phyloP scores from a whole-genome alignment of 2,797 vertebrate genomes.

The Pipistrellus nathusii region DNA sequence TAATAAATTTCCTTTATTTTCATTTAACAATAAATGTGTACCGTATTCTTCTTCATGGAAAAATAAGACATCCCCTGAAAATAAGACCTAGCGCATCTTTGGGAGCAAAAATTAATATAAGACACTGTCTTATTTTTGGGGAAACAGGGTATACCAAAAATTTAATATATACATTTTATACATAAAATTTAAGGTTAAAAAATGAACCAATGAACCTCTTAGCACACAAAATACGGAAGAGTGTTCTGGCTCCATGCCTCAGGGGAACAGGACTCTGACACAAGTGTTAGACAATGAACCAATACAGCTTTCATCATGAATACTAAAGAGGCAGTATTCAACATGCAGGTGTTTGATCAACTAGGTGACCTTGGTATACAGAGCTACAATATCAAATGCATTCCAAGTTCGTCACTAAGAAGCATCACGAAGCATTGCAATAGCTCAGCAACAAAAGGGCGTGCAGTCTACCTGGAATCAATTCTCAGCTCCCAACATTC shows the following conservation, averaged over 20 bases:
- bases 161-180: neutral
- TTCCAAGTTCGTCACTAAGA: neutral
- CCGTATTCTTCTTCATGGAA: too few species aligned
- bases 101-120: too few species aligned
- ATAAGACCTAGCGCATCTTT: too few species aligned
- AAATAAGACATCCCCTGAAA: too few species aligned
- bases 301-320: neutral
- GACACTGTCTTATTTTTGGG: too few species aligned
- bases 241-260: neutral
- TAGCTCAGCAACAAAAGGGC: neutral
- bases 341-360: neutral
- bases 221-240: neutral
- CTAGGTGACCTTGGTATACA: neutral
- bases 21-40: too few species aligned
- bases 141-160: neutral
- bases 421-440: neutral
- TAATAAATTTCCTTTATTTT: too few species aligned
- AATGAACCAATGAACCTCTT: constrained; percentile 19
- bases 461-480: neutral
- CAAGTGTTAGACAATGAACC: neutral
- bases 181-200: constrained; percentile 50
- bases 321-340: neutral
- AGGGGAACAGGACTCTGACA: neutral
- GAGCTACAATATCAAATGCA: neutral
- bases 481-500: neutral